These are phyloP conservation scores for Alca torda DNA, from an alignment of 2,797 vertebrate genomes.

Conservation along the genomic window DNA sequence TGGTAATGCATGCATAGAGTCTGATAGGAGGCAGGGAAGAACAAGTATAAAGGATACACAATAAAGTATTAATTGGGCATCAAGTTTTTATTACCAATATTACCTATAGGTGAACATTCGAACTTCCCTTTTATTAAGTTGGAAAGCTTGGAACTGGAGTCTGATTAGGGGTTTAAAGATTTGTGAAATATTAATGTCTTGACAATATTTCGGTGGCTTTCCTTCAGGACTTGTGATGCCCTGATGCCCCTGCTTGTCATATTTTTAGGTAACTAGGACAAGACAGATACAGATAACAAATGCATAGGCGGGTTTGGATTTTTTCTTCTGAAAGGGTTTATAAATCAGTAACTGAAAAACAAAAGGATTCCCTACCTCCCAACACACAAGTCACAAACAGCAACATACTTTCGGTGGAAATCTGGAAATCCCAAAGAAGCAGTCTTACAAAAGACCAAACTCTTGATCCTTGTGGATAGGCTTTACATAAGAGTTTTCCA, in stretches of 20 bases:
- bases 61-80: constrained; percentile 24
- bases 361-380: neutral
- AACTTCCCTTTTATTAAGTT: constrained; percentile 30
- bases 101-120: constrained; percentile 22
- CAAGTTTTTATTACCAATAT: constrained; percentile 40
- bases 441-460: neutral
- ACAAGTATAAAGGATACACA: neutral
- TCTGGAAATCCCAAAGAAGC: neutral
- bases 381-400: neutral
- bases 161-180: constrained; percentile 36
- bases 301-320: rapidly evolving
- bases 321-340: neutral
- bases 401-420: neutral
- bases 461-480: neutral
- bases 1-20: neutral
- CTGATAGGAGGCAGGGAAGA: neutral
- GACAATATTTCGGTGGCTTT: neutral
- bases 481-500: neutral
- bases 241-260: neutral
- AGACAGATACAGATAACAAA: neutral
- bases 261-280: neutral
- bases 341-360: neutral
- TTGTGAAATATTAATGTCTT: neutral
- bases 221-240: neutral
- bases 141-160: neutral